Evolutionary conservation across 2,888 invertebrate species (phyloP).

Genomic region (Hyalella azteca): DNA sequence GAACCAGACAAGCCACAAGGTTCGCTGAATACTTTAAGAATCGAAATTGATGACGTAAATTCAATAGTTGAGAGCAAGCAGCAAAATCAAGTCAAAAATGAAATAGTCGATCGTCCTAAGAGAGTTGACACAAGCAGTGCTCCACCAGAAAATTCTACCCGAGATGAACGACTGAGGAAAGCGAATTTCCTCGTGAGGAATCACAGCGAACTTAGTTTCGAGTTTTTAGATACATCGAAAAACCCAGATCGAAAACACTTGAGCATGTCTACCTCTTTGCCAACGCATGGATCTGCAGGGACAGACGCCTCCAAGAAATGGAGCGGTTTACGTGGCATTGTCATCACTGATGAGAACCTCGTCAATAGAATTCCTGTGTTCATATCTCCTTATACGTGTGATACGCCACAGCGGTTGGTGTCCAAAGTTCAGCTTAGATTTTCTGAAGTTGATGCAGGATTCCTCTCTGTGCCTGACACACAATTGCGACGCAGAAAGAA

Average conservation of each 20-base stretch:
- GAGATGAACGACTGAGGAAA: not conserved
- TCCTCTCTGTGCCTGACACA: not conserved
- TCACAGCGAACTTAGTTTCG: not conserved
- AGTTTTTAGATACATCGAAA: not conserved
- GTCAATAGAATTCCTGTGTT: conserved; percentile 24
- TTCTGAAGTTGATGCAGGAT: not conserved
- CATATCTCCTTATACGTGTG: not conserved
- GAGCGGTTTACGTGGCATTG: conserved; percentile 10
- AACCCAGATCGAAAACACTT: not conserved
- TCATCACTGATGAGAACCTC: conserved; percentile 28
- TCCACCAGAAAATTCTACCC: not conserved
- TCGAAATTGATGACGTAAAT: not conserved
- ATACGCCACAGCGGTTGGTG: not conserved
- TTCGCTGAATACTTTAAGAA: not conserved
- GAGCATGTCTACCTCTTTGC: not conserved
- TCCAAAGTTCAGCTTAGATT: not conserved
- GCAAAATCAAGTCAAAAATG: not conserved
- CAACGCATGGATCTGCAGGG: not conserved
- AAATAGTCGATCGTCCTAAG: not conserved
- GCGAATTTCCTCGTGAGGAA: not conserved
- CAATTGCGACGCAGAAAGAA: not conserved
- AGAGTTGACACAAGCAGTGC: not conserved
- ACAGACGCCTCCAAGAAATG: not conserved
- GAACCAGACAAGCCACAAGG: not conserved
- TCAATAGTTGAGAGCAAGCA: too few relatives aligned